Evolutionary conservation across 2,888 invertebrate species (phyloP).

Genomic region (Nemurella pictetii): DNA sequence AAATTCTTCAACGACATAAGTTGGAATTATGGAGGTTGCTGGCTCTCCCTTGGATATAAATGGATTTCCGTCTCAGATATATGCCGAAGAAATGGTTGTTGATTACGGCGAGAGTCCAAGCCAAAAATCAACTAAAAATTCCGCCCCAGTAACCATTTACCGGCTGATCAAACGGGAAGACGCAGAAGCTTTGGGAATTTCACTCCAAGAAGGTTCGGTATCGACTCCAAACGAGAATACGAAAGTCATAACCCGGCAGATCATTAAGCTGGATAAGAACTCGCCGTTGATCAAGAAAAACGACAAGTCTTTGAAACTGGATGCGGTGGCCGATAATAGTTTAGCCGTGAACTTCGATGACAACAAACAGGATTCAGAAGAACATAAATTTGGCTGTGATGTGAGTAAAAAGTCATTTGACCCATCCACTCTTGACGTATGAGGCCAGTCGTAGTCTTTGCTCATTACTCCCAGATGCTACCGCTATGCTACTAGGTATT

Average conservation of each 20-base stretch:
- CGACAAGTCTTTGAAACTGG: not conserved
- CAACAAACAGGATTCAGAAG: not conserved
- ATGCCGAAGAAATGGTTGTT: slow-evolving; percentile 17
- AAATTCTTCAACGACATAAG: too few relatives aligned
- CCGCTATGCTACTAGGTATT: too few relatives aligned
- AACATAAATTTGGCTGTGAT: not conserved
- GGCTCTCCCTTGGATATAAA: not conserved
- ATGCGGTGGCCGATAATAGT: not conserved
- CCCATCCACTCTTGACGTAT: too few relatives aligned
- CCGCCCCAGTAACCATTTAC: slow-evolving; percentile 15
- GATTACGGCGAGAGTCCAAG: not conserved
- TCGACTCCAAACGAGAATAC: slow-evolving; percentile 4
- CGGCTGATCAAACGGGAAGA: slow-evolving; percentile 15
- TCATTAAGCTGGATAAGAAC: not conserved
- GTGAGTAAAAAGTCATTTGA: not conserved
- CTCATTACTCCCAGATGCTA: too few relatives aligned
- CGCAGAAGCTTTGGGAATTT: slow-evolving; percentile 13
- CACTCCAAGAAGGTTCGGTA: slow-evolving; percentile 19
- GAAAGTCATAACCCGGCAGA: slow-evolving; percentile 10
- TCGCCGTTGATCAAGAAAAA: not conserved
- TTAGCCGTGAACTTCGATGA: not conserved
- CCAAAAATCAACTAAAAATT: not conserved
- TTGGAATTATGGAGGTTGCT: slow-evolving; percentile 4
- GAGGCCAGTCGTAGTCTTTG: too few relatives aligned
- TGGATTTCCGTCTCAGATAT: not conserved